Evolutionary conservation across 2,797 vertebrate species (phyloP), one percentile per base, ranked within the genome.

Genomic region (Bucorvus abyssinicus): DNA sequence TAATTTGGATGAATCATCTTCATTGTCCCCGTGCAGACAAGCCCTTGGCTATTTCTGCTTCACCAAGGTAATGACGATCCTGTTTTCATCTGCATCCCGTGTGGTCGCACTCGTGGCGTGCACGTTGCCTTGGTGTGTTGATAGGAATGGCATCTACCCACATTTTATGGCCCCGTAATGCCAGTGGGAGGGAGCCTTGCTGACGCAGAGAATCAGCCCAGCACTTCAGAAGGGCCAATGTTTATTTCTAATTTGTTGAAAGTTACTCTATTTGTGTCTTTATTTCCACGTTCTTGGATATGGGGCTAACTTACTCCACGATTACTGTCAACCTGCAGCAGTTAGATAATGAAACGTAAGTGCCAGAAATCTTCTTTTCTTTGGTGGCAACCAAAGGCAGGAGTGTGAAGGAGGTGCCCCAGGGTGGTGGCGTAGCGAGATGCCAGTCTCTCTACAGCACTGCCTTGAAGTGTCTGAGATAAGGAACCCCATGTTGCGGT

Each of bases 201-300:
- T 92, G 50, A 65, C 76, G 44, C 0, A 8, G 38, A 79, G 67
- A 55, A 53, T 84, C 57, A 65, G 12, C 61, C 74, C 36, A 36
- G 38, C 10, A 9, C 77, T 85, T 96, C 80, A 81, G 78, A 78
- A 97, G 92, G 86, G 45, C 50, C 68, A 5, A 22, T 77, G 68
- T 95, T 96, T 97, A 94, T 84, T 97, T 97, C 96, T 97, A 67
- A 94, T 84, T 89, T 79, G 67, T 95, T 92, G 92, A 55, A 95
- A 90, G 88, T 96, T 93, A 91, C 71, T 90, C 83, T 96, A 80
- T 96, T 97, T 97, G 76, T 97, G 92, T 95, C 93, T 93, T 97
- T 97, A 94, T 97, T 97, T 97, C 97, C 95, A 90, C 81, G 79
- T 89, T 96, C n/a, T 96, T 95, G 97, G 95, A 96, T 97, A 87